Evolutionary conservation across 1,140 invertebrate species (phyloP), one percentile per base, ranked within the genome.

Genomic region (Drosophila ogumai): DNA sequence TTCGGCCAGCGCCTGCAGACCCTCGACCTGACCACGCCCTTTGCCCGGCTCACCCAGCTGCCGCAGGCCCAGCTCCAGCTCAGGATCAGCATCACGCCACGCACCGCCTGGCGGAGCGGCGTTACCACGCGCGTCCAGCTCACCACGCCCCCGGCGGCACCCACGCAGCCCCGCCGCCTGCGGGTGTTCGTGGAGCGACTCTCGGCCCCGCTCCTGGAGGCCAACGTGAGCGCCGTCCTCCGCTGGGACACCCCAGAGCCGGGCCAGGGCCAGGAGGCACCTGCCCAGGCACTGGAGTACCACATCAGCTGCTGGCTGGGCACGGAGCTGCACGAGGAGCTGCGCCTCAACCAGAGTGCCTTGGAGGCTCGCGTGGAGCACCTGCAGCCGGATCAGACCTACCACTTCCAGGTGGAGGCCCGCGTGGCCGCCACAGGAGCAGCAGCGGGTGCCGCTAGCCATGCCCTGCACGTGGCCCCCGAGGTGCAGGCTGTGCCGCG

Each of bases 31-130:
- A 61, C 25, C 57, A 85, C 82, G 6, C 75, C 87, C 1, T 86
- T 80, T 5, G 72, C 84, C 8, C 71, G 87, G 0, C 71, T 91
- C 7, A 90, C 84, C 47, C 92, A 92, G 9, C 93, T 81, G 17
- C 93, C 96, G 55, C 81, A 94, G 8, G 96, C 97, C 0, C 97
- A 96, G 90, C 95, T 95, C 2, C 87, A 93, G 9, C 79, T 98
- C 8, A 94, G 95, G 38, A 94, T 98, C 6, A 95, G 95, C 1
- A 94, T 98, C 3, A 95, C 96, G 55, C 96, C 97, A 0, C 96
- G 96, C 75, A 98, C 97, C 0, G 96, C 96, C 76, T 98, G 97
- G 97, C 96, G 96, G 34, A 94, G 95, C 8, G 95, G 96, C 0
- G 92, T 93, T 9, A 93, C 94, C 28, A 95, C 95, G 0, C 94